Conservation (phyloP, 2,797 vertebrate genomes). For the Eospalax fontanierii region DNA sequence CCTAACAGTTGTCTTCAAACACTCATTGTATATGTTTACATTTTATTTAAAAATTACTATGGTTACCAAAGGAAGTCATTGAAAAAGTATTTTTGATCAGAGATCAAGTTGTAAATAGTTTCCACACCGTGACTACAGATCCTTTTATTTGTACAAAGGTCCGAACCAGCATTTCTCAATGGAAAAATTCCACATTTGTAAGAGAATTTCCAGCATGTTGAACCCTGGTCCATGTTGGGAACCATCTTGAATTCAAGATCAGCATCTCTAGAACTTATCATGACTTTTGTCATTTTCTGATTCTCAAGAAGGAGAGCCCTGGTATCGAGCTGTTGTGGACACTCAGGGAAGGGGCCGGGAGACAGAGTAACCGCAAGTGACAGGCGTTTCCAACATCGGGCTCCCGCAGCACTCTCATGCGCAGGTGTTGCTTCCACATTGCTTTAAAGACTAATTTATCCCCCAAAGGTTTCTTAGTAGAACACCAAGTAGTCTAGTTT, state of each 20-base stretch:
- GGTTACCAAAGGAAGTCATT: conserved; percentile 66
- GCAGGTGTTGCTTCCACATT: too few relatives aligned
- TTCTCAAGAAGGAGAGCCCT: not conserved
- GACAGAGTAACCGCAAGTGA: not conserved
- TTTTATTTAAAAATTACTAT: conserved; percentile 15
- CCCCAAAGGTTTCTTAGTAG: accelerated
- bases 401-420: not conserved
- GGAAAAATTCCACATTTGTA: conserved; percentile 71
- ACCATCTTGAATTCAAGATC: not conserved
- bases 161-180: conserved; percentile 2
- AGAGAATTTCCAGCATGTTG: not conserved
- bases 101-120: conserved; percentile 57
- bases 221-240: not conserved
- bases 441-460: not conserved
- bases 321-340: not conserved
- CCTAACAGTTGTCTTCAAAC: not conserved
- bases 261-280: not conserved
- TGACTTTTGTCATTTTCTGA: not conserved
- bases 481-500: not conserved
- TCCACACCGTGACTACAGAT: not conserved
- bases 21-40: not conserved
- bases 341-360: not conserved
- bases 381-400: accelerated
- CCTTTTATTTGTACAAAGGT: conserved; percentile 23
- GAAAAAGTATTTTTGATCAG: conserved; percentile 42